Conservation (phyloP, 2,113 vertebrate species). For the Apteryx mantelli region DNA sequence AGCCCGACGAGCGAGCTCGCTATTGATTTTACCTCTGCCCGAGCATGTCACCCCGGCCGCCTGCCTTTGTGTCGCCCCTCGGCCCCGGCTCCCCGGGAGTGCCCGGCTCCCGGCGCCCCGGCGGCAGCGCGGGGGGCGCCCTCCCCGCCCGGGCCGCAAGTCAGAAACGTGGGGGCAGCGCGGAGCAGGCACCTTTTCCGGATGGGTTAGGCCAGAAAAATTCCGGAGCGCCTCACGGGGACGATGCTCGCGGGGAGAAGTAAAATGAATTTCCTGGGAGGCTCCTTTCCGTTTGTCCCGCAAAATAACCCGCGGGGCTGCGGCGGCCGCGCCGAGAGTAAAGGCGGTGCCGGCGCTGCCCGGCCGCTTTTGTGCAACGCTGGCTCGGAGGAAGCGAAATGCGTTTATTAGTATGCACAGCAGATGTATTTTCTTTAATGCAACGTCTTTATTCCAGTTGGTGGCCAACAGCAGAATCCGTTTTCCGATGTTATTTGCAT, state of each 20-base stretch:
- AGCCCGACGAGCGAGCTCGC: neutral
- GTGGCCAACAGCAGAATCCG: slow-evolving; percentile 42
- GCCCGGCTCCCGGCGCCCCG: too few relatives aligned
- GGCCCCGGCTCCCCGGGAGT: neutral
- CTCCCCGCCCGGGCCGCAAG: too few relatives aligned
- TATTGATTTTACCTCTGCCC: neutral
- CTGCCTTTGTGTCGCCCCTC: neutral
- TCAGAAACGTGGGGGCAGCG: neutral
- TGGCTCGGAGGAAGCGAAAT: slow-evolving; percentile 6
- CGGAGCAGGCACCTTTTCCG: neutral
- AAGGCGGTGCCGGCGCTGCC: neutral
- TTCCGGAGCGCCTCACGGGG: neutral
- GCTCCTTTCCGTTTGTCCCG: neutral
- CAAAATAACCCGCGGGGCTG: neutral
- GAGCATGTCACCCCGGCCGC: neutral
- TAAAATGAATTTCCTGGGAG: neutral
- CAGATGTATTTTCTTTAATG: slow-evolving; percentile 66
- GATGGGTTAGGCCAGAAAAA: neutral
- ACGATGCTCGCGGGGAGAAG: neutral
- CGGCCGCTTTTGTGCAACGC: slow-evolving; percentile 21
- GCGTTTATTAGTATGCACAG: slow-evolving; percentile 37
- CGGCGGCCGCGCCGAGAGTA: neutral
- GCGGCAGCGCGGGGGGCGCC: too few relatives aligned
- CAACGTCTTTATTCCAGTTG: slow-evolving; percentile 68
- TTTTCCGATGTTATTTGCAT: slow-evolving; percentile 56